Conservation (phyloP, 1,140 invertebrate genomes). For the Episyrphus balteatus region DNA sequence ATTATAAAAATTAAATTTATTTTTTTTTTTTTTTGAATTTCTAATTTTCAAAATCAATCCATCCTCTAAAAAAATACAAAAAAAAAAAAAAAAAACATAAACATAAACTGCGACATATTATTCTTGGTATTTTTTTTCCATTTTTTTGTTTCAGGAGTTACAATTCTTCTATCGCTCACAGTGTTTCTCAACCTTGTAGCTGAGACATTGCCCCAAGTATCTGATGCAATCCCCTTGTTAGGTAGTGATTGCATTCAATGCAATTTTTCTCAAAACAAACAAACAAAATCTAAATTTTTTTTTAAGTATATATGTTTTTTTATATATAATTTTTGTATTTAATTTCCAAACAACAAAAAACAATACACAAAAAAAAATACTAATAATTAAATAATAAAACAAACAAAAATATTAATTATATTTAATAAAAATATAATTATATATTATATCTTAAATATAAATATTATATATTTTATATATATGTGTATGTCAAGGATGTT, state of each 20-base stretch:
- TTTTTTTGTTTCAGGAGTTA: slow-evolving; percentile 88
- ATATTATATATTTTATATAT: no score
- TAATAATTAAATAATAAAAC: slow-evolving; percentile 22
- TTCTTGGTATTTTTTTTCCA: slow-evolving; percentile 18
- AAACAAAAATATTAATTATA: slow-evolving; percentile 14
- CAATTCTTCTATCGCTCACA: slow-evolving; percentile 98
- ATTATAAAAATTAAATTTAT: no score
- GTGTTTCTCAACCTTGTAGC: slow-evolving; percentile 96
- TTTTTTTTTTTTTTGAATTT: no score
- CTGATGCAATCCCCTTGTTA: slow-evolving; percentile 89
- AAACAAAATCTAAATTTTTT: slow-evolving; percentile 30
- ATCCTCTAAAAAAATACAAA: no score
- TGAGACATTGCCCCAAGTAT: slow-evolving; percentile 90
- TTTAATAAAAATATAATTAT: slow-evolving; percentile 3
- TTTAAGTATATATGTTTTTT: slow-evolving; percentile 30
- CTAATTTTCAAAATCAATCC: no score
- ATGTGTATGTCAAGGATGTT: no score
- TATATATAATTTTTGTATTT: slow-evolving; percentile 31
- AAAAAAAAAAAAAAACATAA: no score
- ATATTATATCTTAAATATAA: no score
- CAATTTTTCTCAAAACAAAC: slow-evolving; percentile 10
- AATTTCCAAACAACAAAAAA: slow-evolving; percentile 34
- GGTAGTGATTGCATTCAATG: slow-evolving; percentile 53
- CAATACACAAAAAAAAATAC: slow-evolving; percentile 34
- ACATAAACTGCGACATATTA: slow-evolving; percentile 4